Conservation (phyloP, 2,888 invertebrate species). For the Nephrotoma flavescens region DNA sequence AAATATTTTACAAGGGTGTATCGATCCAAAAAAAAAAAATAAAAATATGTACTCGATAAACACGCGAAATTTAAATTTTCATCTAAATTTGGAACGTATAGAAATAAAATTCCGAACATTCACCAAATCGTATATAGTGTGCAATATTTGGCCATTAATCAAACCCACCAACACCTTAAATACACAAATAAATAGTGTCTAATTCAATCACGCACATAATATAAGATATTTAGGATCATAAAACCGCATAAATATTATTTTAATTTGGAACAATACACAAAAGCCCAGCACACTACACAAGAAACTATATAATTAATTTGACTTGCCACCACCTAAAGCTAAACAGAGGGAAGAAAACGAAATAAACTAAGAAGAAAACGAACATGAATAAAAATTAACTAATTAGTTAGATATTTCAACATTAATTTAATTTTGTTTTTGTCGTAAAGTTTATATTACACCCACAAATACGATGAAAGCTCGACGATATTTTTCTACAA, state of each 20-base stretch:
- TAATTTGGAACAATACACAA: neutral
- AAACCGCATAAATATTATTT: neutral
- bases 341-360: neutral
- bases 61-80: neutral
- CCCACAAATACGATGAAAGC: neutral
- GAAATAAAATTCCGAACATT: too few species aligned
- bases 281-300: neutral
- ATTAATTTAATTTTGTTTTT: neutral
- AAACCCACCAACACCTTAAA: neutral
- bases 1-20: too few species aligned
- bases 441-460: neutral
- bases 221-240: neutral
- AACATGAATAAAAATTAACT: neutral
- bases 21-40: neutral
- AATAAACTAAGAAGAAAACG: neutral
- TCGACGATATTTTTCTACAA: neutral
- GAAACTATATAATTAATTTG: neutral
- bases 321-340: neutral
- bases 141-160: neutral
- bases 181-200: neutral
- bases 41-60: too few species aligned
- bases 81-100: neutral
- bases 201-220: neutral
- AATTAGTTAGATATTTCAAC: neutral
- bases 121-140: neutral